A percentile compares a stretch with the other conserved stretches of the same genome.
Conservation (phyloP, 2,113 vertebrate species). For the Lampris incognitus region DNA sequence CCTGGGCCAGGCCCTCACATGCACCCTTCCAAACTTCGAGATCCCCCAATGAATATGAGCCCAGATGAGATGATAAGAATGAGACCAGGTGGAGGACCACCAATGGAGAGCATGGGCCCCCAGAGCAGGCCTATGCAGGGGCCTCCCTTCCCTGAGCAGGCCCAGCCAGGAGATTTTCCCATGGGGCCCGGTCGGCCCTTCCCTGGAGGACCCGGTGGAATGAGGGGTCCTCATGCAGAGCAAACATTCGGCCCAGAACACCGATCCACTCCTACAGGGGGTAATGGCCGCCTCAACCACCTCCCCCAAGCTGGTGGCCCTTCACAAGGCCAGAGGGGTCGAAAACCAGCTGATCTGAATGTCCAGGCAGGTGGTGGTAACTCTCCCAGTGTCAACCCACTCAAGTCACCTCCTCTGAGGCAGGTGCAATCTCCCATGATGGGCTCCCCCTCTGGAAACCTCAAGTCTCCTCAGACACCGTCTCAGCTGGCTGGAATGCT, state of each 20-base stretch:
- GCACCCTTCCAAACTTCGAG: constrained; percentile 93
- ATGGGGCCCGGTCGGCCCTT: constrained; percentile 92
- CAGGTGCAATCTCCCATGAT: constrained; percentile 99
- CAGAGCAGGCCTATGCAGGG: constrained; percentile 92
- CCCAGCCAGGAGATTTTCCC: constrained; percentile 92
- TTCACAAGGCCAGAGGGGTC: constrained; percentile 84
- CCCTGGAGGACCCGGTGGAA: constrained; percentile 88
- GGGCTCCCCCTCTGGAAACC: constrained; percentile 96
- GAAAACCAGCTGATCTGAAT: constrained; percentile 92
- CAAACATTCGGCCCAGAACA: constrained; percentile 92
- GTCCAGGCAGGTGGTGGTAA: constrained; percentile 91
- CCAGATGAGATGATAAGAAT: constrained; percentile 96
- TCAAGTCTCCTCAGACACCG: constrained; percentile 98
- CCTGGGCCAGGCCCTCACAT: constrained; percentile 91
- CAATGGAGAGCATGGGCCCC: constrained; percentile 89
- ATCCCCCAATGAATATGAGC: constrained; percentile 85
- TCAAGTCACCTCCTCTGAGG: constrained; percentile 96
- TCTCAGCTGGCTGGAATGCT: constrained; percentile 98
- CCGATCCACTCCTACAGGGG: constrained; percentile 85
- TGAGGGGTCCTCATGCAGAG: constrained; percentile 90
- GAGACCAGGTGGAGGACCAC: constrained; percentile 82
- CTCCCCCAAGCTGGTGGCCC: constrained; percentile 85
- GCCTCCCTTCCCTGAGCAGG: constrained; percentile 87
- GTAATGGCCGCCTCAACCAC: constrained; percentile 95
- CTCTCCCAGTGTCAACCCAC: constrained; percentile 95